phyloP scores from a whole-genome alignment of 2,888 invertebrate genomes.

The Bombylius discolor region DNA sequence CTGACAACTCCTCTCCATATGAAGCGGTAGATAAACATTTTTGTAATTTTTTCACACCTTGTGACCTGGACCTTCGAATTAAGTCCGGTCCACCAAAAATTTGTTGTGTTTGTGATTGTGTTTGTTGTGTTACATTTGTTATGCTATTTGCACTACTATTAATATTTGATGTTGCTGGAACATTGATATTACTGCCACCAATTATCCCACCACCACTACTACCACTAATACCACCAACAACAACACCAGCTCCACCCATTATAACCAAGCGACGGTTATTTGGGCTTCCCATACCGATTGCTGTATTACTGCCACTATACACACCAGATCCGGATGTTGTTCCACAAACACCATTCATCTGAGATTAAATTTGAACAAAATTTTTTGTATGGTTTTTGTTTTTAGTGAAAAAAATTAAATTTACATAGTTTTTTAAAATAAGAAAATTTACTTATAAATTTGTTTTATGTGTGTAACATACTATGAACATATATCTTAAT shows the following conservation, averaged over 20 bases:
- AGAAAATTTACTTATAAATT: no score
- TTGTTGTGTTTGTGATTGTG: slow-evolving; percentile 20
- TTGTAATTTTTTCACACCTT: slow-evolving; percentile 90
- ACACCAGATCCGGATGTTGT: slow-evolving; percentile 17
- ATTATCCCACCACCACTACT: slow-evolving; percentile 19
- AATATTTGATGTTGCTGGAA: slow-evolving; percentile 3
- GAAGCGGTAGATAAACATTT: slow-evolving; percentile 83
- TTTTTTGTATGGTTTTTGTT: slow-evolving; percentile 5
- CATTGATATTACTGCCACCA: slow-evolving; percentile 15
- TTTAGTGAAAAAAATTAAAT: background rate
- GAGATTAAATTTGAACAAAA: slow-evolving; percentile 16
- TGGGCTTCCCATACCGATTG: slow-evolving; percentile 21
- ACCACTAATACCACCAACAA: slow-evolving; percentile 19
- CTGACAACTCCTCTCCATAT: slow-evolving; percentile 53
- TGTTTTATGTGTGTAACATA: no score
- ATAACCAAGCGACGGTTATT: slow-evolving; percentile 19
- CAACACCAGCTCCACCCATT: slow-evolving; percentile 20
- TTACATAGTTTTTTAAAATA: no score
- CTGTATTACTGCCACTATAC: slow-evolving; percentile 22
- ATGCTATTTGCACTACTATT: background rate
- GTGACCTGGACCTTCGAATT: slow-evolving; percentile 78
- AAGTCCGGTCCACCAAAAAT: slow-evolving; percentile 34
- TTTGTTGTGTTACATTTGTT: slow-evolving; percentile 16
- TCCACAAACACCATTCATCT: slow-evolving; percentile 19
- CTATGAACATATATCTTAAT: no score